phyloP scores from a whole-genome alignment of 1,140 invertebrate species.

The Prorops nasuta region DNA sequence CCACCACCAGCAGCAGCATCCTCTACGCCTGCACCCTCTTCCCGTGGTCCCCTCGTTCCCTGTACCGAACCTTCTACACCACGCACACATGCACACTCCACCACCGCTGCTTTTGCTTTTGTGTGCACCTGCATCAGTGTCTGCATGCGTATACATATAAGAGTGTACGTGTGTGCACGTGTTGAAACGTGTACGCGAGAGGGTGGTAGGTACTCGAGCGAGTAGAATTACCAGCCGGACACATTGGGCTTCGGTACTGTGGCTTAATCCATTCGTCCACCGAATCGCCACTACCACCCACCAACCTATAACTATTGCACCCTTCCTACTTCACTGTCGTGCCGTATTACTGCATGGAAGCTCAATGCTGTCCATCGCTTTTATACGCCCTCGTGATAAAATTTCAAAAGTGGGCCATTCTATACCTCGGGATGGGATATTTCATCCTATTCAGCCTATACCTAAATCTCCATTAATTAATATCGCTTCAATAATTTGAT shows the following conservation, averaged over 20 bases:
- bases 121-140: slow-evolving; percentile 2
- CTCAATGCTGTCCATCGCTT: background rate
- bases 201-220: slow-evolving; percentile 44
- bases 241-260: slow-evolving; percentile 37
- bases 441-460: too few relatives aligned
- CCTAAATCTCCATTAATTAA: too few relatives aligned
- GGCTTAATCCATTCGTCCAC: slow-evolving; percentile 42
- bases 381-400: too few relatives aligned
- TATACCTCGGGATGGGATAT: too few relatives aligned
- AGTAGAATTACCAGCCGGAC: slow-evolving; percentile 45
- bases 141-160: too few relatives aligned
- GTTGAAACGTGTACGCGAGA: slow-evolving; percentile 22
- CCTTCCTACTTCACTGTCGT: background rate
- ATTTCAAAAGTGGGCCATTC: too few relatives aligned
- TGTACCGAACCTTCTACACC: background rate
- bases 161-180: too few relatives aligned
- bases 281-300: slow-evolving; percentile 20
- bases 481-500: too few relatives aligned
- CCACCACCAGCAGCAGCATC: too few relatives aligned
- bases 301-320: slow-evolving; percentile 15
- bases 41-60: background rate
- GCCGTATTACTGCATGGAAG: background rate
- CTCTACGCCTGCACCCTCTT: background rate
- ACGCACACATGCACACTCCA: slow-evolving; percentile 4
- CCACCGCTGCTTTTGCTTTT: too few relatives aligned